Conservation (phyloP, 2,888 invertebrate genomes). For the Ophion obscuratus region DNA sequence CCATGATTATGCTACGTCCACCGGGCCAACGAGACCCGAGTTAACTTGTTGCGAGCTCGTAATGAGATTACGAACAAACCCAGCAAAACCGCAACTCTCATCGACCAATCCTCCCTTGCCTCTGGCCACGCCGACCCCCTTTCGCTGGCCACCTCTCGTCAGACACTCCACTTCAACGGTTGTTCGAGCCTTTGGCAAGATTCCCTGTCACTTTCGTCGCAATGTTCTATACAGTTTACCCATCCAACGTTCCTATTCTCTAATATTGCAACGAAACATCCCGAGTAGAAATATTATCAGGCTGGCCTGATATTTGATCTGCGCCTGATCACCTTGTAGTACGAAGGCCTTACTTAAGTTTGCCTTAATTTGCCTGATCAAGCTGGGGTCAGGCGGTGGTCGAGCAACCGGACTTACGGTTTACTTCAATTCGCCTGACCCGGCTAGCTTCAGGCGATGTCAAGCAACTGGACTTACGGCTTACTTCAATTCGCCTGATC, state of each 20-base stretch:
- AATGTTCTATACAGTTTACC: conserved; percentile 18
- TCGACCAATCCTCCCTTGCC: conserved; percentile 54
- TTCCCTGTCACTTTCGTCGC: conserved; percentile 9
- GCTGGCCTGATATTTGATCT: too few relatives aligned
- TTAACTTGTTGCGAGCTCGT: conserved; percentile 71
- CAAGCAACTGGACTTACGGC: too few relatives aligned
- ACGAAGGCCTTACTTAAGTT: too few relatives aligned
- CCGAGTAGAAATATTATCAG: too few relatives aligned
- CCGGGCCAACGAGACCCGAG: conserved; percentile 67
- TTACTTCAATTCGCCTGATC: too few relatives aligned
- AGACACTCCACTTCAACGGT: conserved; percentile 37
- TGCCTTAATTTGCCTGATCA: too few relatives aligned
- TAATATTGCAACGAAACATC: conserved; percentile 1
- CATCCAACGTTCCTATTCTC: neutral
- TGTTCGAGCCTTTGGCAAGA: conserved; percentile 25
- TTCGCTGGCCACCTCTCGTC: conserved; percentile 34
- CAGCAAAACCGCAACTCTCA: conserved; percentile 65
- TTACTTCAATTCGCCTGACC: too few relatives aligned
- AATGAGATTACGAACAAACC: conserved; percentile 72
- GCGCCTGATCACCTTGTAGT: too few relatives aligned
- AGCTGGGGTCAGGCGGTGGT: too few relatives aligned
- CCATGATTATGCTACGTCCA: conserved; percentile 51
- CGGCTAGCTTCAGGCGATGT: too few relatives aligned
- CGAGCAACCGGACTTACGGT: too few relatives aligned
- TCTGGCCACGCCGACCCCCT: conserved; percentile 9